These are phyloP conservation scores for Leucopsar rothschildi DNA, from an alignment of 2,113 vertebrate genomes.

Conservation along the genomic window DNA sequence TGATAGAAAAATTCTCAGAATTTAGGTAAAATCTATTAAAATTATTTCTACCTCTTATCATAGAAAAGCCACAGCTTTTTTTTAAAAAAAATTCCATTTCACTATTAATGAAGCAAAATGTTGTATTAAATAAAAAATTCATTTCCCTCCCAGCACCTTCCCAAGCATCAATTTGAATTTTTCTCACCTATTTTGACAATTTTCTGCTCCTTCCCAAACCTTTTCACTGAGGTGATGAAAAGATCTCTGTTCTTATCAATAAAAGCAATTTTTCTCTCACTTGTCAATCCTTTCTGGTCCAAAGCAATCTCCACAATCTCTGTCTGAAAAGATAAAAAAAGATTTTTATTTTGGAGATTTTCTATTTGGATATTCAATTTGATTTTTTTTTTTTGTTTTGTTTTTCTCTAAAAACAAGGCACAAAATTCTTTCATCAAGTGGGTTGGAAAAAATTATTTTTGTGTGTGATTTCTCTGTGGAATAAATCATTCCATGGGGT, in stretches of 20 bases:
- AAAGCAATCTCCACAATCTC: conserved; percentile 91
- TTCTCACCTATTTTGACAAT: conserved; percentile 90
- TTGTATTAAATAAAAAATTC: too few species aligned
- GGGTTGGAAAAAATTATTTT: neutral
- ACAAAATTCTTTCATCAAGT: neutral
- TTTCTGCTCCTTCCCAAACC: conserved; percentile 86
- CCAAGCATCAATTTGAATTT: neutral
- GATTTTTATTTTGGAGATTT: neutral
- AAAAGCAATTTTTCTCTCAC: conserved; percentile 90
- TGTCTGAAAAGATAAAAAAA: conserved; percentile 72
- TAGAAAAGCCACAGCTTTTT: neutral
- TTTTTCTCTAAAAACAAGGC: neutral
- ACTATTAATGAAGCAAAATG: too few species aligned
- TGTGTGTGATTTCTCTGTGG: neutral
- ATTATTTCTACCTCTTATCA: neutral
- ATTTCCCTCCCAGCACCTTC: neutral
- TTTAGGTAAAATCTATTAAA: neutral
- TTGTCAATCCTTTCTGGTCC: conserved; percentile 88
- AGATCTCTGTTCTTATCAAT: conserved; percentile 97
- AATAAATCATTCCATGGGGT: neutral
- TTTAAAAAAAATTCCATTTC: too few species aligned
- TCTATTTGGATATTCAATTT: neutral
- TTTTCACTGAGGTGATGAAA: conserved; percentile 85
- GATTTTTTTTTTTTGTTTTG: neutral
- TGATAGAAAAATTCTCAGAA: neutral